A percentile compares a stretch with the other conserved stretches of the same genome.
phyloP scores from a whole-genome alignment of 2,113 vertebrate species.

The Erinaceus europaeus region DNA sequence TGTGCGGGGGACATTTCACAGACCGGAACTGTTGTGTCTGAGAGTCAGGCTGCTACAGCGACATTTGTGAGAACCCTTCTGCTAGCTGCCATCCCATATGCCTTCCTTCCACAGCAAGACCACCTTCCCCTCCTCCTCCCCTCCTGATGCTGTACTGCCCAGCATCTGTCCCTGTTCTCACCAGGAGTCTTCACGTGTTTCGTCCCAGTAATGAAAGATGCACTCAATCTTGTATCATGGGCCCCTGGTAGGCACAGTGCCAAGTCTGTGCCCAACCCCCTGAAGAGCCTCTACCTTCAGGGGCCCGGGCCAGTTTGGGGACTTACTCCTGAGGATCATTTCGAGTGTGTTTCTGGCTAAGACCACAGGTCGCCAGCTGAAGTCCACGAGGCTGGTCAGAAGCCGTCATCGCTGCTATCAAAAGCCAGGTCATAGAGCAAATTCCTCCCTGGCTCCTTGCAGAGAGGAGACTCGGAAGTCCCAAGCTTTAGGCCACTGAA shows the following conservation, averaged over 20 bases:
- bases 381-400: slow-evolving; percentile 21
- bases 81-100: background rate
- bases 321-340: background rate
- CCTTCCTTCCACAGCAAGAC: too few relatives aligned
- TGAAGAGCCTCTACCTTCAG: background rate
- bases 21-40: background rate
- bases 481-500: slow-evolving; percentile 61
- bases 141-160: background rate
- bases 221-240: background rate
- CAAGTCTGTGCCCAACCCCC: background rate
- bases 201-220: background rate
- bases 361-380: background rate
- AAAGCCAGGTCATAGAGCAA: slow-evolving; percentile 72
- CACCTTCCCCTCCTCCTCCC: background rate
- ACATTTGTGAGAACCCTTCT: background rate
- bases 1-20: background rate
- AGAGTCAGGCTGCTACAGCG: background rate
- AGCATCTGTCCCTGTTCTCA: background rate
- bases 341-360: background rate
- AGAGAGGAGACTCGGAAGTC: background rate
- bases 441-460: background rate
- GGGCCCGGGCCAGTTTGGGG: background rate
- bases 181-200: background rate
- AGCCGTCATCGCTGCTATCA: slow-evolving; percentile 76
- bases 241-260: background rate